Evolutionary conservation across 2,797 vertebrate genomes (phyloP), one percentile per base, ranked within the genome.

Genomic region (Darevskia nairensis): DNA sequence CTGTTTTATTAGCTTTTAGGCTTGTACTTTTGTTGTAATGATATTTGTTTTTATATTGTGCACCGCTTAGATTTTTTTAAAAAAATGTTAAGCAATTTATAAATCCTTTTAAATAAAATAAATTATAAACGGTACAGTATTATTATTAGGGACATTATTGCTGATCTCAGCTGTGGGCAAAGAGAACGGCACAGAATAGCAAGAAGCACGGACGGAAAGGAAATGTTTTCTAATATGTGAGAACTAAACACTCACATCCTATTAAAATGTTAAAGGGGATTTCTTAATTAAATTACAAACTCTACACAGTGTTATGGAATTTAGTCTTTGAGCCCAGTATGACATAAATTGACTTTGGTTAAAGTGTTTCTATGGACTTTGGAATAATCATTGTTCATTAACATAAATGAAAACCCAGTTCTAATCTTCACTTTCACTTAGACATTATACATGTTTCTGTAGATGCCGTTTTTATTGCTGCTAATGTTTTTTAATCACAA

Each of bases 201-300:
- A 69, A 50, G 85, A 87, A 46, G 29, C 44, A 35, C 17, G 66
- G 72, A 72, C 9, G 35, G 27, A 82, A 68, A 80, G 76, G 68
- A 74, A 90, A 76, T 21, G 8, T 59, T 86, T 88, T 74, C 64
- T 21, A 78, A 75, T 35, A 5, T 0, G 1, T 78, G 59, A n/a
- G 29, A 59, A 39, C 41, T 69, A 35, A 85, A 82, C 11, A 80
- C 17, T n/a, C 19, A 55, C 19, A 76, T 68, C 79, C 44, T 41
- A 80, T 59, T 50, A 46, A 50, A 80, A 86, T 76, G 17, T 32
- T 19, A 72, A 2, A 77, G 71, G 55, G 25, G 29, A 87, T 25
- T 66, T 15, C 83, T 68, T 89, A 9, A 17, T 80, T 44, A 78
- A 76, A 78, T 78, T 88, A n/a, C 25, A 89, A 55, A 75, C 84